These are phyloP conservation scores for Pissodes strobi DNA, from an alignment of 1,140 invertebrate species.

Conservation along the genomic window DNA sequence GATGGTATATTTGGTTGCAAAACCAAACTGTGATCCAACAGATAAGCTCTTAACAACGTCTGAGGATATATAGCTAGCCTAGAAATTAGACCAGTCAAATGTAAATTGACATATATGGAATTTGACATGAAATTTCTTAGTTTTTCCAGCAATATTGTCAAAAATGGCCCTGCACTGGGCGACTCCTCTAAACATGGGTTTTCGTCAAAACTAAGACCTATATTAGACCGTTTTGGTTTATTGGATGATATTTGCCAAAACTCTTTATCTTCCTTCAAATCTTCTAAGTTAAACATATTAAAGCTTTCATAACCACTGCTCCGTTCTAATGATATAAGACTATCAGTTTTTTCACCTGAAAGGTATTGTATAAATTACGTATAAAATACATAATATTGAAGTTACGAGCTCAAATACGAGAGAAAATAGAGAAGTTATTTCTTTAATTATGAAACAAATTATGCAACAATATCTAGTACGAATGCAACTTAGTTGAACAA, in stretches of 20 bases:
- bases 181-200: conserved; percentile 40
- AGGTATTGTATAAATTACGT: conserved; percentile 26
- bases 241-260: conserved; percentile 56
- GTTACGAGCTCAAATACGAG: too few species aligned
- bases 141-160: conserved; percentile 80
- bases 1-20: conserved; percentile 90
- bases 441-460: too few species aligned
- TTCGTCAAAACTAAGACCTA: conserved; percentile 29
- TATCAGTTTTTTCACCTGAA: conserved; percentile 56
- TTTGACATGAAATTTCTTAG: conserved; percentile 85
- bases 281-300: conserved; percentile 65
- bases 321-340: conserved; percentile 74
- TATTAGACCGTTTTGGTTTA: conserved; percentile 34
- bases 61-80: conserved; percentile 87
- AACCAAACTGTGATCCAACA: conserved; percentile 84
- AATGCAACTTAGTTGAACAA: too few species aligned
- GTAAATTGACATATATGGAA: conserved; percentile 84
- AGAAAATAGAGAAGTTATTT: too few species aligned
- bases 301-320: conserved; percentile 86
- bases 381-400: too few species aligned
- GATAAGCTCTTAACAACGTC: conserved; percentile 81
- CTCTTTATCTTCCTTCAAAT: conserved; percentile 43
- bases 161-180: conserved; percentile 73
- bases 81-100: conserved; percentile 85
- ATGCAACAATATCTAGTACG: too few species aligned